phyloP scores from a whole-genome alignment of 2,113 vertebrate species.

The Anthoscopus minutus region DNA sequence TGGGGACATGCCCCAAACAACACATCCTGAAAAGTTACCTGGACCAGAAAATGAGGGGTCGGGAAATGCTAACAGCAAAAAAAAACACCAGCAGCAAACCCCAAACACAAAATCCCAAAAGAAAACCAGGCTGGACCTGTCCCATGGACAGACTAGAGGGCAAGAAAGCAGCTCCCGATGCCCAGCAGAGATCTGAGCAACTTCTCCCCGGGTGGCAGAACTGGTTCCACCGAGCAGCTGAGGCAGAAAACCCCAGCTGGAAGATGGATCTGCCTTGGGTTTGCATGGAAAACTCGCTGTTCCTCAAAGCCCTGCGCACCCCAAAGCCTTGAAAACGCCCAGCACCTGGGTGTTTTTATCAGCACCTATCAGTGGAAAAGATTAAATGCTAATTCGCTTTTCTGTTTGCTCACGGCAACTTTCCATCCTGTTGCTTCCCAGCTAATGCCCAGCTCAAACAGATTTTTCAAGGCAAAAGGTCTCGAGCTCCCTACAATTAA shows the following conservation, averaged over 20 bases:
- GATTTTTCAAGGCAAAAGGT: slow-evolving; percentile 1
- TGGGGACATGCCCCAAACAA: neutral
- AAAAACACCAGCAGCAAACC: neutral
- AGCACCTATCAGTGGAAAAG: neutral
- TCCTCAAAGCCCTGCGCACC: neutral
- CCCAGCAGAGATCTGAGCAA: neutral
- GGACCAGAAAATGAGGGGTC: neutral
- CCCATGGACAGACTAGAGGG: rapidly evolving
- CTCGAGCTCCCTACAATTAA: neutral
- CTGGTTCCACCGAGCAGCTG: neutral
- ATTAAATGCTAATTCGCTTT: neutral
- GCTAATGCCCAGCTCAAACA: neutral
- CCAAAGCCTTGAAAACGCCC: neutral
- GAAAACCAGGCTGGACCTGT: neutral
- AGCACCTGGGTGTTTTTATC: neutral
- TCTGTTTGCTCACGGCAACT: slow-evolving; percentile 43
- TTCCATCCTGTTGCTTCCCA: neutral
- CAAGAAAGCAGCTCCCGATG: neutral
- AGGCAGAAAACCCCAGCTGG: neutral
- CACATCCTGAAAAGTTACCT: neutral
- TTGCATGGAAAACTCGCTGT: neutral
- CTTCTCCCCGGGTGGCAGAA: neutral
- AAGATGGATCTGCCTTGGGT: neutral
- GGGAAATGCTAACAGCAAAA: rapidly evolving
- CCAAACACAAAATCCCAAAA: neutral